Percentiles rank a stretch among this genome's conserved stretches.
Conservation (phyloP, 2,113 vertebrate species). For the Phylloscopus whistleri region DNA sequence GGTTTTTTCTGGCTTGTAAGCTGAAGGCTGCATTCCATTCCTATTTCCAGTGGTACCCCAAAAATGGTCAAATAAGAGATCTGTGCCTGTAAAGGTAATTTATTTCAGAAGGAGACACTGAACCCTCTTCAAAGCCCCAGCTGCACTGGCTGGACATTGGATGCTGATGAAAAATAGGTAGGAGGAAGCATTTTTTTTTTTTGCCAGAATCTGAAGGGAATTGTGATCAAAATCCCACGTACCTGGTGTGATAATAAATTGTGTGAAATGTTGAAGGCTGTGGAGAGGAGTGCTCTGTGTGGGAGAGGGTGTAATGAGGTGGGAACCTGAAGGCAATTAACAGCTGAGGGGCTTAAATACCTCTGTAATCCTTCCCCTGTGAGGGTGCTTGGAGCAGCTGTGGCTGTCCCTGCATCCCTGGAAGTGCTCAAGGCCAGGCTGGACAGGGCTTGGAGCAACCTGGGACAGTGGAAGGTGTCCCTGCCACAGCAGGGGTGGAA, state of each 20-base stretch:
- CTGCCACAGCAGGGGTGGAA: background rate
- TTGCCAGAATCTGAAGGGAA: background rate
- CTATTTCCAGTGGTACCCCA: background rate
- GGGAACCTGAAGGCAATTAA: background rate
- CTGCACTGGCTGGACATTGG: background rate
- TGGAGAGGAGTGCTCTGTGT: background rate
- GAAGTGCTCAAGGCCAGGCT: background rate
- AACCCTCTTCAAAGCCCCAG: background rate
- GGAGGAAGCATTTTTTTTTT: background rate
- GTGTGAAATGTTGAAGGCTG: background rate
- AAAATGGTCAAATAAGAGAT: background rate
- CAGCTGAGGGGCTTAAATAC: background rate
- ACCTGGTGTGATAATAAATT: background rate
- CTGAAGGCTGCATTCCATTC: background rate
- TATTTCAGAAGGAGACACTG: background rate
- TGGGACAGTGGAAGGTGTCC: background rate
- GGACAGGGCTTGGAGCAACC: background rate
- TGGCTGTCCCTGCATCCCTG: background rate
- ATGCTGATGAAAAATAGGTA: background rate
- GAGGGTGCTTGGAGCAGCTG: background rate
- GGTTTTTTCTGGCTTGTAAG: background rate
- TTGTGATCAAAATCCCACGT: background rate
- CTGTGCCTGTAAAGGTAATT: accelerated
- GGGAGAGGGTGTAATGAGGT: background rate
- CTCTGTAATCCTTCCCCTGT: background rate